phyloP scores from a whole-genome alignment of 2,797 vertebrate species.

The Antennarius maculatus region DNA sequence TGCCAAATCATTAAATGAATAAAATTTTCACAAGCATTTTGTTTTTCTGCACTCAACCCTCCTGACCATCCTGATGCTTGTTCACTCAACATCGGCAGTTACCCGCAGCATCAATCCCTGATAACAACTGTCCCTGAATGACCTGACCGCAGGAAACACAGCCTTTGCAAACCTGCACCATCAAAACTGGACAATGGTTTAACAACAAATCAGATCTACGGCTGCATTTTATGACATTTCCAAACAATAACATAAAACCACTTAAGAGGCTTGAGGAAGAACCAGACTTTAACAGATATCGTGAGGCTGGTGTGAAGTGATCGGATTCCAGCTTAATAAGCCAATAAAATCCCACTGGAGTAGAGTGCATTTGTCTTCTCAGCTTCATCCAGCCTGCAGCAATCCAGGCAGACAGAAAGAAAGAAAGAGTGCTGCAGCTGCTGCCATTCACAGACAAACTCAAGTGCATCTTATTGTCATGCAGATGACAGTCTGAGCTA shows the following conservation, averaged over 20 bases:
- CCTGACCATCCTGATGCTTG: not conserved
- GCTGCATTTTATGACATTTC: not conserved
- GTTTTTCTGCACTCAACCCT: not conserved
- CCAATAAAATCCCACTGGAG: slow-evolving; percentile 7
- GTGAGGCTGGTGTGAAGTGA: slow-evolving; percentile 9
- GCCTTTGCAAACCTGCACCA: slow-evolving; percentile 23
- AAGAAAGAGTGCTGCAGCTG: slow-evolving; percentile 38
- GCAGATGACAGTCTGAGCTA: slow-evolving; percentile 45
- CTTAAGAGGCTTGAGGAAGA: not conserved
- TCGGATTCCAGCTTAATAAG: slow-evolving; percentile 23
- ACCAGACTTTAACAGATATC: slow-evolving; percentile 3
- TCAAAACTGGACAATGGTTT: slow-evolving; percentile 6
- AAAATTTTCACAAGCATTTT: not conserved
- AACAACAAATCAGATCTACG: not conserved
- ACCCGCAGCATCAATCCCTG: slow-evolving; percentile 24
- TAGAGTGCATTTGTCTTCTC: slow-evolving; percentile 25
- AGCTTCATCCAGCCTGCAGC: slow-evolving; percentile 27
- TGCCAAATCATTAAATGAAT: no score
- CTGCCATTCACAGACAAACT: slow-evolving; percentile 51
- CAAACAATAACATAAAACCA: slow-evolving; percentile 1
- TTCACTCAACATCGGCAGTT: slow-evolving; percentile 20
- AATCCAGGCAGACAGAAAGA: slow-evolving; percentile 45
- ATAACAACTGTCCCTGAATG: slow-evolving; percentile 18
- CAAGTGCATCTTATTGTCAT: slow-evolving; percentile 52
- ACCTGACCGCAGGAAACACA: slow-evolving; percentile 20